These are phyloP conservation scores for Chloromyia formosa DNA, from an alignment of 2,888 invertebrate genomes.

Conservation along the genomic window DNA sequence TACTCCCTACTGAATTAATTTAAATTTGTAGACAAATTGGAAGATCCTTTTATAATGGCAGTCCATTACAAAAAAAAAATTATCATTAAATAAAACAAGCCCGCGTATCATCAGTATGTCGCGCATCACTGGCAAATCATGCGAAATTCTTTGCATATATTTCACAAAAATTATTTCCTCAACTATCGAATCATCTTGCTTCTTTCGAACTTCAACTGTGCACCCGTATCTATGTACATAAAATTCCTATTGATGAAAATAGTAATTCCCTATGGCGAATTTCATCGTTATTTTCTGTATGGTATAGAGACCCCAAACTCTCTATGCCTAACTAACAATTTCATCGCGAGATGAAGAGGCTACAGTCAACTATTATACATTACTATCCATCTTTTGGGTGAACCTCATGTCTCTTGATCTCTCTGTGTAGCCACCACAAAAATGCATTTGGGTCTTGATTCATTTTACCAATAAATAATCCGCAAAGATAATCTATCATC, in stretches of 20 bases:
- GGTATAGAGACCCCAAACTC: no score
- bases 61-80: no score
- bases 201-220: neutral
- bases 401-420: conserved; percentile 10
- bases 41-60: no score
- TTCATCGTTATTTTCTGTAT: conserved; percentile 24
- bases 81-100: no score
- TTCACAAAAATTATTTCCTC: neutral
- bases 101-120: neutral
- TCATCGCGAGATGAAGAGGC: neutral
- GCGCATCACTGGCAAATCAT: neutral
- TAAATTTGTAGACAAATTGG: no score
- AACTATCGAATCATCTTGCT: neutral
- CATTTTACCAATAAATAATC: conserved; percentile 49
- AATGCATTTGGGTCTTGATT: conserved; percentile 31
- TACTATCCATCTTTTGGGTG: neutral
- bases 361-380: neutral
- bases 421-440: conserved; percentile 18
- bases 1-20: no score
- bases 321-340: no score
- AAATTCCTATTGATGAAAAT: neutral
- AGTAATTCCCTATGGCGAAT: conserved; percentile 28
- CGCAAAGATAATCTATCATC: conserved; percentile 49
- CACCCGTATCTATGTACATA: conserved; percentile 30
- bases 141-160: neutral